Base-by-base conservation (phyloP, 2,797 vertebrate genomes). In the Paedocypris micromegethes region DNA sequence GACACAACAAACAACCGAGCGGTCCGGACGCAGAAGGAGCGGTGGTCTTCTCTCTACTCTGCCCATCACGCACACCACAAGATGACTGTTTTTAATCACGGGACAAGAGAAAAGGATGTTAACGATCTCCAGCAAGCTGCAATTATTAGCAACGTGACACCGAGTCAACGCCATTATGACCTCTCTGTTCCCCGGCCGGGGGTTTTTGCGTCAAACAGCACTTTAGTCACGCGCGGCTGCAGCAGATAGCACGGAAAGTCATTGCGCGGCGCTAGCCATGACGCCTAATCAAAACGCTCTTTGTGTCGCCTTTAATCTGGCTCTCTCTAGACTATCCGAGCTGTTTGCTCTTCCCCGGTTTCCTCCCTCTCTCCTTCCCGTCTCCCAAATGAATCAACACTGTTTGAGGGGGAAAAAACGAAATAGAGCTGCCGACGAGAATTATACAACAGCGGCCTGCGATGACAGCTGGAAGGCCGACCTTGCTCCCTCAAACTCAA, bases 1-100 rank as follows among this genome's bases (percentile, higher is more conserved):
- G 85, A 88, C 83, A 85, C 76, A 48, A 80, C 52, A 70, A 83
- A 78, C 77, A 39, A 78, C 57, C 72, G 83, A 77, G 77, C 48
- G 70, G 72, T 6, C 74, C 68, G 75, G 68, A 71, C 71, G 61
- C 38, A 73, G 55, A 59, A 42, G 5, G 1, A 58, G 7, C 4
- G 23, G 41, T 50, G 55, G n/a, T 52, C 65, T 2, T 59, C 9
- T 9, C 50, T 8, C 3, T 6, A 9, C 7, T 52, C 39, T 74
- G 42, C 38, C 37, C 55, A 62, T 23, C 5, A 3, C 55, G 9
- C 58, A 37, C 45, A 48, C 46, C 59, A 5, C 55, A 52, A 42
- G 39, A 7, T n/a, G 69, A 7, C 52, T 57, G 5, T 63, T 57
- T 63, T 37, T 23, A 23, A 52, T 40, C 44, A 9, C 52, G 40